phyloP scores from a whole-genome alignment of 1,140 invertebrate species.

The Drosophila pseudoananassae region DNA sequence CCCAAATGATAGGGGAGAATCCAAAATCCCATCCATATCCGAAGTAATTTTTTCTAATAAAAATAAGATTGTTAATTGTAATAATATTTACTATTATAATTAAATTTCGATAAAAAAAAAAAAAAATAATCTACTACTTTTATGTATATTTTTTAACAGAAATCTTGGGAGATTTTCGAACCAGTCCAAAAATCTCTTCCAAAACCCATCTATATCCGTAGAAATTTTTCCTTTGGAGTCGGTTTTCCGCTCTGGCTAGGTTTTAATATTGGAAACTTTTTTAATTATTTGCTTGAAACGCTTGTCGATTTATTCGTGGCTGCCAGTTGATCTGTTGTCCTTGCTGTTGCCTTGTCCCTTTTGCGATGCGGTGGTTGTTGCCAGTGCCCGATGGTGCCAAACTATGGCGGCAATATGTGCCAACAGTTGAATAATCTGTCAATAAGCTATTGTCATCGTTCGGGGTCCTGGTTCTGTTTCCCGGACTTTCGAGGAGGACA shows the following conservation, averaged over 20 bases:
- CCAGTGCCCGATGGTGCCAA: constrained; percentile 55
- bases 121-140: no score
- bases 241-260: constrained; percentile 34
- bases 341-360: neutral
- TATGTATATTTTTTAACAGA: no score
- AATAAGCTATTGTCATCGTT: constrained; percentile 80
- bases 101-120: no score
- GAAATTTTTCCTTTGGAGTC: neutral
- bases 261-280: constrained; percentile 83
- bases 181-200: no score
- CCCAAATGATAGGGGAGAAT: no score
- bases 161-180: no score
- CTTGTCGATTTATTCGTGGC: constrained; percentile 69
- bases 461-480: constrained; percentile 26
- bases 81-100: no score
- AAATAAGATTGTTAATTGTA: no score
- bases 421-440: constrained; percentile 82
- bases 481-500: constrained; percentile 7
- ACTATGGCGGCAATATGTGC: constrained; percentile 80
- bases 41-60: neutral
- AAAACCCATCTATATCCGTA: neutral
- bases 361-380: constrained; percentile 31
- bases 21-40: neutral
- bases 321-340: constrained; percentile 66
- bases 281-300: constrained; percentile 81